These are phyloP conservation scores for Calliphora vomitoria DNA, from an alignment of 2,888 invertebrate genomes.

Conservation along the genomic window DNA sequence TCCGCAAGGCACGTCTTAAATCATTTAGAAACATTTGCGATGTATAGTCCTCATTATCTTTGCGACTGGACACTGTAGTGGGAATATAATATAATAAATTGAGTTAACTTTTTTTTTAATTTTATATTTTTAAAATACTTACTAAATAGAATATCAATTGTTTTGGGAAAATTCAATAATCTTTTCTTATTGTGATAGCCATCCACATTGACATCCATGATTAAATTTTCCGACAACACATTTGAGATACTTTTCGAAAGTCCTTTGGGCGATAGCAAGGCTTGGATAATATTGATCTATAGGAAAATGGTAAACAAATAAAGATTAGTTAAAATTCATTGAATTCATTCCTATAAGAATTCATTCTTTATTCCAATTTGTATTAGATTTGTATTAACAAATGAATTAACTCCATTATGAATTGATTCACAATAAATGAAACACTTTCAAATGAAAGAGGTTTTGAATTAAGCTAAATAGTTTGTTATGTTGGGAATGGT, in stretches of 20 bases:
- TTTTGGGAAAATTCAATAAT: slow-evolving; percentile 57
- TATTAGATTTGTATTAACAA: no score
- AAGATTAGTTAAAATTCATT: no score
- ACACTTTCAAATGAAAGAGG: no score
- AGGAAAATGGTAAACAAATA: background rate
- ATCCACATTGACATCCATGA: slow-evolving; percentile 64
- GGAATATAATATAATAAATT: background rate
- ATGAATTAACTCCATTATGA: no score
- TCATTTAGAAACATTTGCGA: slow-evolving; percentile 51
- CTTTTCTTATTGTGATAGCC: slow-evolving; percentile 64
- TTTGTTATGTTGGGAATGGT: no score
- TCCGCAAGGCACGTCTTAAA: slow-evolving; percentile 40
- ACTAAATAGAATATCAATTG: slow-evolving; percentile 61
- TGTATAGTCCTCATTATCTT: slow-evolving; percentile 37
- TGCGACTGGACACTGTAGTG: slow-evolving; percentile 43
- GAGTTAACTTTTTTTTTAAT: no score
- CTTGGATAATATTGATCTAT: slow-evolving; percentile 57
- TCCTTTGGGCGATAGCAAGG: slow-evolving; percentile 57
- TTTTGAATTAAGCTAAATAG: no score
- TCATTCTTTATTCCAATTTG: no score
- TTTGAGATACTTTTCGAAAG: slow-evolving; percentile 54
- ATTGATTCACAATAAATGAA: no score
- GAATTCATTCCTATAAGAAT: background rate
- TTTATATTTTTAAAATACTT: background rate
- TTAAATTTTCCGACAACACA: slow-evolving; percentile 55